Conservation (phyloP, 2,113 vertebrate genomes). For the Sander lucioperca region DNA sequence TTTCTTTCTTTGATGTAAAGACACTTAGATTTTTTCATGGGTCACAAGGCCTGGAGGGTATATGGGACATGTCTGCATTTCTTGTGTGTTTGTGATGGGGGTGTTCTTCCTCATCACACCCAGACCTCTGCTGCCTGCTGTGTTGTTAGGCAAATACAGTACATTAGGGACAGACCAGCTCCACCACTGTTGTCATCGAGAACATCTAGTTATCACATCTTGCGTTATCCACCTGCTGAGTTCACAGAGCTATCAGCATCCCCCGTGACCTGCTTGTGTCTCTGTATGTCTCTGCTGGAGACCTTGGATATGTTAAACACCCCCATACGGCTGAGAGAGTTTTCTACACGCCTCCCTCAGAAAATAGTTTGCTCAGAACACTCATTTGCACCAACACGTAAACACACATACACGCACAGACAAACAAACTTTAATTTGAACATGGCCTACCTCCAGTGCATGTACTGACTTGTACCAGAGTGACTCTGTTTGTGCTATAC, state of each 20-base stretch:
- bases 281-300: slow-evolving; percentile 81
- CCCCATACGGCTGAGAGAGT: slow-evolving; percentile 66
- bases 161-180: slow-evolving; percentile 70
- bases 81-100: slow-evolving; percentile 46
- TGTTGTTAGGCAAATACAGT: slow-evolving; percentile 79
- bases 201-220: slow-evolving; percentile 86
- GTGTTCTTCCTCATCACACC: slow-evolving; percentile 62
- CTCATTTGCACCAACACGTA: slow-evolving; percentile 26
- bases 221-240: slow-evolving; percentile 83
- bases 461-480: slow-evolving; percentile 30
- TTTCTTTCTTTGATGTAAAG: slow-evolving; percentile 14
- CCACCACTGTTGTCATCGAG: slow-evolving; percentile 74
- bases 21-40: slow-evolving; percentile 36
- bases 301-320: slow-evolving; percentile 85
- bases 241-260: slow-evolving; percentile 80
- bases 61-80: slow-evolving; percentile 49
- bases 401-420: not conserved
- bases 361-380: slow-evolving; percentile 52
- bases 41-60: slow-evolving; percentile 51
- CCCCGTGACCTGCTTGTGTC: slow-evolving; percentile 74
- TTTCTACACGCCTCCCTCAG: slow-evolving; percentile 48
- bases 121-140: slow-evolving; percentile 75
- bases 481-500: slow-evolving; percentile 45
- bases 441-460: slow-evolving; percentile 34
- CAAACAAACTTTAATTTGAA: slow-evolving; percentile 49